Evolutionary conservation across 1,140 invertebrate genomes (phyloP), one percentile per base, ranked within the genome.

Genomic region (Trichogramma pretiosum): DNA sequence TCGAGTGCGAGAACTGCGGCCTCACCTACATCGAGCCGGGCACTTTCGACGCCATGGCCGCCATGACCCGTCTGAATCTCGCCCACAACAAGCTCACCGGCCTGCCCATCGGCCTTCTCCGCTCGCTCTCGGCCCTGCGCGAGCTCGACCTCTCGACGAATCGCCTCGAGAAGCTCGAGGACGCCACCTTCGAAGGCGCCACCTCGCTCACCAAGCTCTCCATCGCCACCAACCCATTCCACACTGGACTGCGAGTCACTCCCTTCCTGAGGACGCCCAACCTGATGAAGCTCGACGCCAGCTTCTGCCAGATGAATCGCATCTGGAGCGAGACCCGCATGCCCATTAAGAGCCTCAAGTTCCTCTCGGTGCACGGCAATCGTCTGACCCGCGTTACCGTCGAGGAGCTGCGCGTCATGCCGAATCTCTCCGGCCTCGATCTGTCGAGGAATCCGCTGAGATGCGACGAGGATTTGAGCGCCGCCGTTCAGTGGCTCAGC

Each of bases 81-180:
- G 74, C 81, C 16, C 75, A 72, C 55, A 85, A 85, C 56, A 53
- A 46, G 11, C 36, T 73, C 3, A 46, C 46, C 8, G 16, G 47
- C 9, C 41, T 75, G 9, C 64, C 66, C 1, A 53, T 58, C 5
- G 59, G 60, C 28, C 61, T 80, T 28, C 69, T 80, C 57, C 61
- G 72, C 13, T 55, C 65, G 40, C 64, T 77, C 5, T 73, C 69
- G 3, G 75, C 78, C 50, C 63, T 87, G 0, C 73, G 76, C 11
- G 76, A 82, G 35, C 63, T 87, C 30, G 80, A 85, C 60, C 63
- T 86, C 4, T 81, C 83, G n/a, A 72, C 80, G 50, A 87, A 87
- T 54, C 54, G 73, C 34, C 72, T 87, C 16, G 58, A 60, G 1
- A 63, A 64, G 8, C 57, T 86, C 17, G 73, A 79, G n/a, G 63